Evolutionary conservation across 2,797 vertebrate genomes (phyloP).

Genomic region (Calcarius lapponicus): DNA sequence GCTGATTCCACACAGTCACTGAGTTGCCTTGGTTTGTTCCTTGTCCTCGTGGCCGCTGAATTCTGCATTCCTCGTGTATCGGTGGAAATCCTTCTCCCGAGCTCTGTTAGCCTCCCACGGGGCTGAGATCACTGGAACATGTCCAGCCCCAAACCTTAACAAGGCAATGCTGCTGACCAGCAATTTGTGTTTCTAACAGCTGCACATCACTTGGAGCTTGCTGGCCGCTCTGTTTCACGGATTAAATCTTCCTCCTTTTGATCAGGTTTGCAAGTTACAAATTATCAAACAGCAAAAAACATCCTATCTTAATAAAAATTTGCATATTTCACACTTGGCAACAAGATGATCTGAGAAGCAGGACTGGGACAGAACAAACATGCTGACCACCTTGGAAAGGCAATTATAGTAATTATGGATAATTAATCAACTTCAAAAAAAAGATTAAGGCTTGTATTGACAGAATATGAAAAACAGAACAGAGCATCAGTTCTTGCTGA

Average conservation of each 20-base stretch:
- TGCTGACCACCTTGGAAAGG: not conserved
- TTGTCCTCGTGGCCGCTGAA: not conserved
- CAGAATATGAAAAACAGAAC: not conserved
- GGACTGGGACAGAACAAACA: not conserved
- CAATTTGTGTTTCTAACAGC: too few species aligned
- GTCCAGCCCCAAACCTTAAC: too few species aligned
- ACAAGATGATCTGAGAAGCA: not conserved
- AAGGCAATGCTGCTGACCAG: too few species aligned
- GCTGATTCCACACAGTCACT: too few species aligned
- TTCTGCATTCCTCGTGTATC: not conserved
- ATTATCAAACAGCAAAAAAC: too few species aligned
- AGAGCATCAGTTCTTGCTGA: not conserved
- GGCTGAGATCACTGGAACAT: too few species aligned
- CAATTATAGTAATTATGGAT: not conserved
- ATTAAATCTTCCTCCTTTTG: too few species aligned
- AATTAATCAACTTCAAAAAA: not conserved
- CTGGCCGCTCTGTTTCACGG: too few species aligned
- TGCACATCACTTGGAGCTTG: too few species aligned
- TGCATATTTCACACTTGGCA: not conserved
- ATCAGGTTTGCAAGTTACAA: too few species aligned
- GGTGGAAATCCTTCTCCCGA: not conserved
- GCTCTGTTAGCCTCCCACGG: too few species aligned
- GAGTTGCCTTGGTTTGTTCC: not conserved
- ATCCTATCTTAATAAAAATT: not conserved
- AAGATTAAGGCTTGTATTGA: not conserved